Evolutionary conservation across 2,797 vertebrate genomes (phyloP).

Genomic region (Girardinus metallicus): DNA sequence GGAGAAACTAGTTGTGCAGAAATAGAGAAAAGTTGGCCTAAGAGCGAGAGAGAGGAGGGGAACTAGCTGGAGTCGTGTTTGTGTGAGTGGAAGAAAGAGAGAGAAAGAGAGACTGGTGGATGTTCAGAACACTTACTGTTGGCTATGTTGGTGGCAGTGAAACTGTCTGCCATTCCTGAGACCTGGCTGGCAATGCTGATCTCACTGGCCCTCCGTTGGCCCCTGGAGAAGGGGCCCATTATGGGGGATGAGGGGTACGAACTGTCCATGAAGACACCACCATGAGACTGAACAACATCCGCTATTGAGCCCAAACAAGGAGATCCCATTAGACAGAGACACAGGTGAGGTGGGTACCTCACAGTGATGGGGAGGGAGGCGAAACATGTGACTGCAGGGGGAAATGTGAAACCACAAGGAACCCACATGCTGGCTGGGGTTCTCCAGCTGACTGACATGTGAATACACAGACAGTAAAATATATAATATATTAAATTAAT

Average conservation of each 20-base stretch:
- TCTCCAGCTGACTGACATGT: constrained; percentile 35
- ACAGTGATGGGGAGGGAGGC: constrained; percentile 55
- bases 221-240: constrained; percentile 86
- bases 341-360: constrained; percentile 55
- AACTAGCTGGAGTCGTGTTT: constrained; percentile 45
- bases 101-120: constrained; percentile 66
- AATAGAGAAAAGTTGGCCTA: constrained; percentile 32
- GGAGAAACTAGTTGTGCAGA: constrained; percentile 31
- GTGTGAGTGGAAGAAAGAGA: constrained; percentile 67
- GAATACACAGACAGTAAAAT: constrained; percentile 52
- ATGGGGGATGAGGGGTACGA: constrained; percentile 90
- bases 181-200: constrained; percentile 99
- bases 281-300: constrained; percentile 96
- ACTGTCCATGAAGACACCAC: constrained; percentile 93
- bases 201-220: constrained; percentile 95
- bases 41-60: constrained; percentile 29
- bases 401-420: constrained; percentile 47
- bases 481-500: constrained; percentile 22
- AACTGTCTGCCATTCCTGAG: constrained; percentile 98
- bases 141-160: constrained; percentile 94
- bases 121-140: constrained; percentile 90
- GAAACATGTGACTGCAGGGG: constrained; percentile 42
- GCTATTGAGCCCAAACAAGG: constrained; percentile 91
- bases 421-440: constrained; percentile 33
- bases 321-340: constrained; percentile 83